These are phyloP conservation scores for Zhuqinia jingwanae DNA, from an alignment of 2,888 invertebrate species.

Conservation along the genomic window DNA sequence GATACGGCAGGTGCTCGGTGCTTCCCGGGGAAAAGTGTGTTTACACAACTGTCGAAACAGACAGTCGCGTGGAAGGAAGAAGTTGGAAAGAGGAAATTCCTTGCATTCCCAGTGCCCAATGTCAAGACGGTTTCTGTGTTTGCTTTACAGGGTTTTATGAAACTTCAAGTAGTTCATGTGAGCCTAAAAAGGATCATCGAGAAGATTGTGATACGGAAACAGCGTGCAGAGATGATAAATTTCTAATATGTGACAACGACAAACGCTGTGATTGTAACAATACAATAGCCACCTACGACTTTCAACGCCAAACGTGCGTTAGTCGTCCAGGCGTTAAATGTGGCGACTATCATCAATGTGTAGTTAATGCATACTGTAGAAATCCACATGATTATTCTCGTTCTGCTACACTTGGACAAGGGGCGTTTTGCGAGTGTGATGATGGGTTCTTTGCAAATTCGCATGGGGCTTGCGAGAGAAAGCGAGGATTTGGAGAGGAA, in stretches of 20 bases:
- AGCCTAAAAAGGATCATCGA: slow-evolving; percentile 17
- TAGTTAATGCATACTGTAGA: slow-evolving; percentile 30
- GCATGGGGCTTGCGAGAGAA: slow-evolving; percentile 7
- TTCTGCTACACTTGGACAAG: not conserved
- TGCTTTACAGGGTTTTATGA: slow-evolving; percentile 44
- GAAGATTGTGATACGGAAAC: slow-evolving; percentile 27
- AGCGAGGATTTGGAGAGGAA: slow-evolving; percentile 4
- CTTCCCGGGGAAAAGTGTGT: slow-evolving; percentile 38
- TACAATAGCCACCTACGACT: slow-evolving; percentile 16
- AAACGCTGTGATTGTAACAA: slow-evolving; percentile 48
- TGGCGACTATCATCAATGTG: slow-evolving; percentile 8
- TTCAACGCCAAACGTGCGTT: slow-evolving; percentile 30
- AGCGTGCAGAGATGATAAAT: slow-evolving; percentile 44
- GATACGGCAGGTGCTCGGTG: slow-evolving; percentile 20
- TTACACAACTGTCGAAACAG: slow-evolving; percentile 34
- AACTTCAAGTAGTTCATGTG: slow-evolving; percentile 15
- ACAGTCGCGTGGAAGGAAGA: slow-evolving; percentile 7
- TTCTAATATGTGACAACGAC: slow-evolving; percentile 12
- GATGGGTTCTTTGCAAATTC: slow-evolving; percentile 39
- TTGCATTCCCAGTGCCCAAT: not conserved
- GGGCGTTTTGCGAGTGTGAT: slow-evolving; percentile 30
- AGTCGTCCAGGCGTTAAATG: slow-evolving; percentile 18
- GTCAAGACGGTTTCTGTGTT: slow-evolving; percentile 32
- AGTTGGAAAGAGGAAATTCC: slow-evolving; percentile 48
- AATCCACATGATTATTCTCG: not conserved